Evolutionary conservation across 2,113 vertebrate genomes (phyloP), one percentile per base, ranked within the genome.

Genomic region (Apteryx mantelli): DNA sequence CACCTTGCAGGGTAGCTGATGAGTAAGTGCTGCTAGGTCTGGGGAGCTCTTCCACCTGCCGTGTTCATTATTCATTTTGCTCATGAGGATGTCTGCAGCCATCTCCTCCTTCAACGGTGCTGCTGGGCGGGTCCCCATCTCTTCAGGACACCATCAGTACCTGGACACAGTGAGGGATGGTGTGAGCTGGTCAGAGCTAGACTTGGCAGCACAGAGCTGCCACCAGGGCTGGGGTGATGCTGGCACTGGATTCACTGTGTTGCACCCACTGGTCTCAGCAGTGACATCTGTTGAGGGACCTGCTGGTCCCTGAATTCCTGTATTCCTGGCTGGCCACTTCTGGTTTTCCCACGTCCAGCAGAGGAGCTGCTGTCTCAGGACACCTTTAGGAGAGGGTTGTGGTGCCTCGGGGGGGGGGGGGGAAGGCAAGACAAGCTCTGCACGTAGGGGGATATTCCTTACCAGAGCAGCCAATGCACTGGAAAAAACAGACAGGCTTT

Each of bases 331-430:
- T 36, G 36, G 7, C 22, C 61, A 48, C 1, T 5, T 63, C 52
- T 80, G 70, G 50, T 71, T 71, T 63, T 53, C 12, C 52, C 9
- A 10, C 24, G 7, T 2, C 17, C 46, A 1, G 32, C 42, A 60
- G 68, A 18, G 76, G 40, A 60, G 17, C 69, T 68, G 22, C 36
- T 70, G 61, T 11, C 30, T 85, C 56, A 8, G 1, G 1, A 20
- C 4, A 46, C 32, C 26, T 7, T 0, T 3, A 44, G 58, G 63
- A 42, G n/a, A 64, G 26, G 13, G 44, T 56, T 63, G 63, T 24
- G 25, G 52, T 44, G 30, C 30, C 58, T 76, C n/a, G 5, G 34
- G 17, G 0, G n/a, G n/a, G n/a, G n/a, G 0, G 0, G 8, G 10
- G 77, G 16, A 36, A 48, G 2, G 40, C 28, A 3, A 1, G 17